Conservation (phyloP, 2,113 vertebrate genomes). For the Sitta europaea region DNA sequence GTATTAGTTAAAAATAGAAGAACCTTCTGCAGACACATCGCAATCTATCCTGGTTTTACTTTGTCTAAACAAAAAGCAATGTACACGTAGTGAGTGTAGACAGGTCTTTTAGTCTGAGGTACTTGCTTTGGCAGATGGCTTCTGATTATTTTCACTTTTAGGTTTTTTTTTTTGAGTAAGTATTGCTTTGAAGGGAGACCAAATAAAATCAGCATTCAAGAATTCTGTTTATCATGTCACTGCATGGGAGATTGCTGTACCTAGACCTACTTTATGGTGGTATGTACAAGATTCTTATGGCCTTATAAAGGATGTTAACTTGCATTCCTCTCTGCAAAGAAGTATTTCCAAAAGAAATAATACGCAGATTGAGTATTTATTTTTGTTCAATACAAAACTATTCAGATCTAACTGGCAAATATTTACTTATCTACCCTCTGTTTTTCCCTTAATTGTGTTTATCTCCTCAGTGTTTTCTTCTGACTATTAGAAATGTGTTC, state of each 20-base stretch:
- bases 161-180: neutral
- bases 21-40: neutral
- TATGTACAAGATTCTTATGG: neutral
- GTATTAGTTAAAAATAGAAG: constrained; percentile 18
- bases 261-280: neutral
- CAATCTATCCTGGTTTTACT: neutral
- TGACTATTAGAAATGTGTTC: neutral
- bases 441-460: neutral
- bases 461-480: neutral
- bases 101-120: neutral
- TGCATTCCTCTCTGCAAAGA: neutral
- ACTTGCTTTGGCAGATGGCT: neutral
- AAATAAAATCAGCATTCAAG: neutral
- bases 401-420: neutral
- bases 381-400: neutral
- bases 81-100: neutral
- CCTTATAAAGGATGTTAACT: neutral
- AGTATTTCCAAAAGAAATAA: constrained; percentile 4
- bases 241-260: neutral
- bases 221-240: neutral
- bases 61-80: neutral
- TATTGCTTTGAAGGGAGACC: neutral
- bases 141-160: neutral
- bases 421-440: neutral
- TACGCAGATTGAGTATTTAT: neutral